These are phyloP conservation scores for Noctua janthina DNA, from an alignment of 2,888 invertebrate genomes.

Conservation along the genomic window DNA sequence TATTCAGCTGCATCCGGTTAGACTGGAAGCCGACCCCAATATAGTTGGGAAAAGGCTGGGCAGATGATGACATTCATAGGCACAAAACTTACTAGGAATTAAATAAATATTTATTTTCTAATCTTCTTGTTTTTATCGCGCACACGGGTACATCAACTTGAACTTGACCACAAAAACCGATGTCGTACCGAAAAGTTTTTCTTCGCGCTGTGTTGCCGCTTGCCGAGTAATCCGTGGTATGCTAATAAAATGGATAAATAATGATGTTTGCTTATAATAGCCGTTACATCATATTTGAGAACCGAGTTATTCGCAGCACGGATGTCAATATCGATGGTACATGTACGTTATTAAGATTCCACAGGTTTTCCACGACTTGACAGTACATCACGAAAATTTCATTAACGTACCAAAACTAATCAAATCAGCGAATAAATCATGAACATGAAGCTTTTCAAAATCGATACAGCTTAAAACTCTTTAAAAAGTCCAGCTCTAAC, in stretches of 20 bases:
- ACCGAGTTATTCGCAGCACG: slow-evolving; percentile 60
- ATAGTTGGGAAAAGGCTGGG: too few species aligned
- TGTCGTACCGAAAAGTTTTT: slow-evolving; percentile 74
- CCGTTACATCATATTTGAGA: slow-evolving; percentile 84
- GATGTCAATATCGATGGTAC: slow-evolving; percentile 23
- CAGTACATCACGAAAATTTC: neutral
- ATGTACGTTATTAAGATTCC: slow-evolving; percentile 8
- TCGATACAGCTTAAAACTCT: neutral
- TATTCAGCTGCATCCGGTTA: too few species aligned
- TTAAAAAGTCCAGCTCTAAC: neutral
- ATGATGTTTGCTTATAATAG: slow-evolving; percentile 75
- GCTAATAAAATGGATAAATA: slow-evolving; percentile 85
- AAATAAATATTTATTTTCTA: slow-evolving; percentile 63
- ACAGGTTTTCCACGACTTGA: slow-evolving; percentile 39
- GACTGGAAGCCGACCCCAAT: too few species aligned
- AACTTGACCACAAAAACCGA: slow-evolving; percentile 87
- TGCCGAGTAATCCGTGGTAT: slow-evolving; percentile 72
- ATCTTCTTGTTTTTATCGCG: slow-evolving; percentile 58
- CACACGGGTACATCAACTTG: slow-evolving; percentile 72
- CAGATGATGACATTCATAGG: slow-evolving; percentile 3
- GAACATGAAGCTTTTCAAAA: neutral
- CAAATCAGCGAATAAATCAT: too few species aligned
- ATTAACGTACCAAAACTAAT: neutral
- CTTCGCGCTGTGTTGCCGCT: slow-evolving; percentile 72
- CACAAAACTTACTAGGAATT: slow-evolving; percentile 45